phyloP scores from a whole-genome alignment of 2,113 vertebrate species.

The Mesembrinibis cayennensis region DNA sequence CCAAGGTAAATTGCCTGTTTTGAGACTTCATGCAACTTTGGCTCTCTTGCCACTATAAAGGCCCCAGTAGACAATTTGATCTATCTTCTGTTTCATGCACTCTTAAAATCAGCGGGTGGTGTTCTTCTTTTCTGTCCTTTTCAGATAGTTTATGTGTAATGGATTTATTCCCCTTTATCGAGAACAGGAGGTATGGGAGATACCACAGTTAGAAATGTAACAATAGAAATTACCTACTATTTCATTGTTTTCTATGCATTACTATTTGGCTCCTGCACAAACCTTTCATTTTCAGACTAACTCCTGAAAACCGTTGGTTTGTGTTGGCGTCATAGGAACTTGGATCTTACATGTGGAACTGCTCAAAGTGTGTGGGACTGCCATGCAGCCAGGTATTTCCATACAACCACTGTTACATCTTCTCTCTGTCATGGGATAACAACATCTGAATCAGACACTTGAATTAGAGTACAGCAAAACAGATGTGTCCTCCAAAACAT shows the following conservation, averaged over 20 bases:
- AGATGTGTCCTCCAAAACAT: slow-evolving; percentile 21
- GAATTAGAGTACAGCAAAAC: slow-evolving; percentile 37
- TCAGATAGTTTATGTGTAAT: not conserved
- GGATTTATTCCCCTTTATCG: not conserved
- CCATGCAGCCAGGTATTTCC: not conserved
- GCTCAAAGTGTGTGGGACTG: not conserved
- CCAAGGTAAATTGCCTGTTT: not conserved
- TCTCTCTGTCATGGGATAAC: not conserved
- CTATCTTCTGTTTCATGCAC: not conserved
- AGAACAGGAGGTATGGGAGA: not conserved
- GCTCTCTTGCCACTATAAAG: not conserved
- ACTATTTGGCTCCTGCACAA: not conserved
- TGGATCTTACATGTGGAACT: not conserved
- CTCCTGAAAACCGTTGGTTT: not conserved
- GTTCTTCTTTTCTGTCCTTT: not conserved
- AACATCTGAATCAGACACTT: slow-evolving; percentile 32
- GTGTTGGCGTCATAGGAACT: not conserved
- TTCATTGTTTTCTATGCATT: not conserved
- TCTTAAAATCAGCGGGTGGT: rapidly evolving
- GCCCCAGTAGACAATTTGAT: not conserved
- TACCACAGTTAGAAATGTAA: not conserved
- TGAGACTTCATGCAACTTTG: not conserved
- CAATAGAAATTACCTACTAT: not conserved
- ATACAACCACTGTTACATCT: not conserved
- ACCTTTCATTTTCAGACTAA: not conserved